Evolutionary conservation across 37 sponge, comb jelly and placozoan genomes (phyloP).

Genomic region (Chondrosia reniformis): DNA sequence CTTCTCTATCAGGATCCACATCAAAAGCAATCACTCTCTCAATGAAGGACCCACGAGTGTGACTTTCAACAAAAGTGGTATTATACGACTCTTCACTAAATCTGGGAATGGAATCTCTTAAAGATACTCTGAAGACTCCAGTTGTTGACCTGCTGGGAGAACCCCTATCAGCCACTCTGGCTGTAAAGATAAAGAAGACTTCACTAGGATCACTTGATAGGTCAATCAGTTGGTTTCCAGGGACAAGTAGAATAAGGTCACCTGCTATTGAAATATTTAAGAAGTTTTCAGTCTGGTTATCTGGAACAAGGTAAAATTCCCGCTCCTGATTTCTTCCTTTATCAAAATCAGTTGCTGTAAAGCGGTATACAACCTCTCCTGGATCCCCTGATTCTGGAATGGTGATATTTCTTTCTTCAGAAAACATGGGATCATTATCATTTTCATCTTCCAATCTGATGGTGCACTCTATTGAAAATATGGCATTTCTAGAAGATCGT

Average conservation of each 20-base stretch:
- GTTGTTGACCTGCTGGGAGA: not conserved
- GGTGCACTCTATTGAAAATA: not conserved
- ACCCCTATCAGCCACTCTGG: slow-evolving; percentile 33
- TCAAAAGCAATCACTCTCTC: slow-evolving; percentile 30
- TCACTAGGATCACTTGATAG: not conserved
- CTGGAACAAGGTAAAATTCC: slow-evolving; percentile 20
- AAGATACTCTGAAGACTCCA: slow-evolving; percentile 23
- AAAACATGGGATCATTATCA: slow-evolving; percentile 67
- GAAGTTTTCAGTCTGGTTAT: slow-evolving; percentile 31
- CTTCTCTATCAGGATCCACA: slow-evolving; percentile 42
- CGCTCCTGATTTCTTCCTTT: slow-evolving; percentile 58
- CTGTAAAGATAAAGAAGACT: slow-evolving; percentile 2
- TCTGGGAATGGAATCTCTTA: slow-evolving; percentile 39
- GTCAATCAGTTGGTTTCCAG: not conserved
- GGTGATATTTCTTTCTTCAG: not conserved
- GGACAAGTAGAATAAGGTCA: not conserved
- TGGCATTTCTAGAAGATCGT: slow-evolving; percentile 16
- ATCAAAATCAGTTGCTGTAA: slow-evolving; percentile 53
- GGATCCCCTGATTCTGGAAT: slow-evolving; percentile 36
- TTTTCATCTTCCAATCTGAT: slow-evolving; percentile 61
- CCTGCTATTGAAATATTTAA: slow-evolving; percentile 12
- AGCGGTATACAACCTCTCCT: not conserved
- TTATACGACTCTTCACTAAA: slow-evolving; percentile 40
- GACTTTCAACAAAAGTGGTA: not conserved
- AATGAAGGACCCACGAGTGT: not conserved